Percentiles rank a stretch among this genome's conserved stretches.
Conservation (phyloP, 2,888 invertebrate species). For the Tenthredo distinguenda region DNA sequence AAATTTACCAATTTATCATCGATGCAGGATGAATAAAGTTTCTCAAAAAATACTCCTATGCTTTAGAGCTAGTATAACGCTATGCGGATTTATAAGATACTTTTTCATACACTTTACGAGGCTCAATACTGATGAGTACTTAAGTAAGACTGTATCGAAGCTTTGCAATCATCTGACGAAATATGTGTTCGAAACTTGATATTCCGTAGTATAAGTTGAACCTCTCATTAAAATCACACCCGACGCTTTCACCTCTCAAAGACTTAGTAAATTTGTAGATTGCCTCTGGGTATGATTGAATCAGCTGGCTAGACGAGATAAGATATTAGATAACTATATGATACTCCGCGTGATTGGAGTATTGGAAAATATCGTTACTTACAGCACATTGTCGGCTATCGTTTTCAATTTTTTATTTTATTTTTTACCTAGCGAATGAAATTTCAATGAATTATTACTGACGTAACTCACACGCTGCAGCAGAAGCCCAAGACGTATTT, state of each 20-base stretch:
- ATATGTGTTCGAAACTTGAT: neutral
- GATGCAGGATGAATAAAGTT: neutral
- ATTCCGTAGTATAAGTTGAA: neutral
- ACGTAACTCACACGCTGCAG: neutral
- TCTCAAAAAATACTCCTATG: neutral
- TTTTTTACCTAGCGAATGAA: neutral
- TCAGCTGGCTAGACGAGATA: constrained; percentile 1
- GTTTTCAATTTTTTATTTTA: neutral
- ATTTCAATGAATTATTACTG: neutral
- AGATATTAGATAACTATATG: neutral
- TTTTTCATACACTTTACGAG: neutral
- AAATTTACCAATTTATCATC: neutral
- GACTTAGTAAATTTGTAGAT: neutral
- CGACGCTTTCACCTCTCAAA: neutral
- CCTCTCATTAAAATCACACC: neutral
- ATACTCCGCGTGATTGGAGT: neutral
- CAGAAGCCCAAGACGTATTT: neutral
- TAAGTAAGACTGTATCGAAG: neutral
- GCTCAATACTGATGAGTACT: neutral
- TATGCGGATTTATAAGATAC: neutral
- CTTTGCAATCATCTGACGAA: neutral
- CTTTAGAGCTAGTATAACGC: neutral
- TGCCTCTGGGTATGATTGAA: neutral
- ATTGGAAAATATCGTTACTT: neutral
- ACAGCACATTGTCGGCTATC: neutral